Base-by-base conservation (phyloP, 2,797 vertebrate species). In the Tenualosa ilisha region DNA sequence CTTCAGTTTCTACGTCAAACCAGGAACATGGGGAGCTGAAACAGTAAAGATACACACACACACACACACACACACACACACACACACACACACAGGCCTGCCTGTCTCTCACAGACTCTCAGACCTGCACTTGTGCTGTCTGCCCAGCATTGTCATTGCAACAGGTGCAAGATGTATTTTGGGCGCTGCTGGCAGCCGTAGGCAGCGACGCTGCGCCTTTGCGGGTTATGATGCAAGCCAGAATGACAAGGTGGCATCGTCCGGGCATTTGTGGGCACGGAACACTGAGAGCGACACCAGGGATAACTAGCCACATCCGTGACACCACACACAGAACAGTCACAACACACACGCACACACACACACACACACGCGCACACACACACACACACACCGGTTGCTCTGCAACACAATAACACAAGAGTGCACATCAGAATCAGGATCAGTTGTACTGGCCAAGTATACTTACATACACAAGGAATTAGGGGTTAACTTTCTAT, bases 121-220 rank as follows among this genome's bases (percentile, higher is more conserved):
- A 37, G 20, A 20, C 59, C 51, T 86, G 84, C 84, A 86, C 88
- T 87, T 84, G 87, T 88, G 86, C 86, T 82, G 83, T 81, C 83
- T 13, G 81, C 65, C 86, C 86, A 63, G 86, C 87, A 88, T 89
- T 50, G 65, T 84, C 86, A 81, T 86, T 75, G 86, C 85, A 89
- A 92, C 90, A 91, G 91, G 89, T 88, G 89, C 84, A 87, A 20
- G 84, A 83, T 85, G 86, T 92, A 75, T 92, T 90, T 93, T 61
- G 83, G 61, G 84, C 46, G 49, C 81, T 15, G 83, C 82, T 86
- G 86, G 87, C 88, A 87, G 88, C 85, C 83, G 85, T 72, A 84
- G 86, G 68, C 37, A 61, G 88, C 43, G 22, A 61, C 88, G 90
- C 88, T 49, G 81, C 88, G 87, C 89, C 84, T 86, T 83, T 84